phyloP scores from a whole-genome alignment of 2,113 vertebrate genomes.

The Nothocercus julius region DNA sequence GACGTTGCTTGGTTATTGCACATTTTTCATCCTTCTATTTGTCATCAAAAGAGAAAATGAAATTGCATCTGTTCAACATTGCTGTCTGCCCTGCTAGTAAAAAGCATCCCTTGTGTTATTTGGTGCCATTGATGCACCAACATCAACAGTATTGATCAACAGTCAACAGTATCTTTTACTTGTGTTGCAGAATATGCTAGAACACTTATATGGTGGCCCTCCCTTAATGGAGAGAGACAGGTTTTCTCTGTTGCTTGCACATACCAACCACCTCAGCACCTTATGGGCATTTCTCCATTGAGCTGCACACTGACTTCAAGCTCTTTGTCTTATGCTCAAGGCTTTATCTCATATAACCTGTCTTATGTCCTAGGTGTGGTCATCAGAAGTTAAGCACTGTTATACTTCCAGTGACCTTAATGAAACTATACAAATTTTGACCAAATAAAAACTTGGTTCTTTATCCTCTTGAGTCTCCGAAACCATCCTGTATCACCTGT shows the following conservation, averaged over 20 bases:
- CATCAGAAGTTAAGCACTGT: neutral
- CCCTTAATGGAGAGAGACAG: neutral
- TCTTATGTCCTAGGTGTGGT: neutral
- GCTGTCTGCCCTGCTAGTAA: neutral
- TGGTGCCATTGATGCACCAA: fast-evolving
- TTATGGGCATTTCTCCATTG: neutral
- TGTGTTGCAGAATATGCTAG: neutral
- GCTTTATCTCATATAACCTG: neutral
- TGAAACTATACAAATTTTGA: neutral
- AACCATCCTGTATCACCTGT: fast-evolving
- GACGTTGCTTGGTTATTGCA: neutral
- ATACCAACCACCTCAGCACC: neutral
- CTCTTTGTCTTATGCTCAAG: neutral
- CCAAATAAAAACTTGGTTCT: neutral
- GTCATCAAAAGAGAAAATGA: neutral
- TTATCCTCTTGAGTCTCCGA: neutral
- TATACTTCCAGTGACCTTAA: neutral
- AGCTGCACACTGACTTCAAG: neutral
- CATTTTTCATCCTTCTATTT: neutral
- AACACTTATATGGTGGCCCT: neutral
- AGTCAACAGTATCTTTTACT: neutral
- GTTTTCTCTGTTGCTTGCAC: neutral
- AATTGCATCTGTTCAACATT: neutral
- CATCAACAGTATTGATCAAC: neutral
- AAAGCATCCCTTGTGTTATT: neutral